Evolutionary conservation across 1,140 invertebrate genomes (phyloP), one percentile per base, ranked within the genome.

Genomic region (Lasioglossum albipes): DNA sequence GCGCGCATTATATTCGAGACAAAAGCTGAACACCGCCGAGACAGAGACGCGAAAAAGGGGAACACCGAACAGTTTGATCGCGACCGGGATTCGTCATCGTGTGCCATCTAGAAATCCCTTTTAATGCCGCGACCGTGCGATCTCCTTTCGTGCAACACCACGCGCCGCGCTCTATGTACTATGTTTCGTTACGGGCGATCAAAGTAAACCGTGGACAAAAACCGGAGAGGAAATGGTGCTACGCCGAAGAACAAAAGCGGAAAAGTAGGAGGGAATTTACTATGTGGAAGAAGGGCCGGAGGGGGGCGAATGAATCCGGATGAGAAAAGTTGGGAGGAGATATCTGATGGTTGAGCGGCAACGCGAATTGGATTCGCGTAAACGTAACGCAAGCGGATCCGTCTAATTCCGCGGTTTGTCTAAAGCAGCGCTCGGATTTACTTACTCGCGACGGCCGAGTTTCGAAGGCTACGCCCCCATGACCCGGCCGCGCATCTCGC

Each of bases 121-220:
- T 6, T 70, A 69, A 74, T 68, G 22, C 42, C 31, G 31, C 67
- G 9, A 1, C n/a, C 31, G 62, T 36, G 36, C 31, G 75, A 75
- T 41, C 18, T 20, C 54, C 61, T 31, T 62, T 61, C 71, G 57
- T 57, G 61, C 49, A 18, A 13, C 66, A 74, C 82, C 71, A 59
- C 73, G 71, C 61, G 52, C 36, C 36, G 36, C 36, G 77, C 80
- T 85, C 59, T 81, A n/a, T n/a, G n/a, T n/a, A 27, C 27, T 27
- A 27, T 27, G 84, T 84, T 73, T 81, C 84, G 69, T 84, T 84
- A 80, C 79, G 54, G 57, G n/a, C 61, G 83, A 84, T 84, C 83
- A 84, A 80, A 84, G 83, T 76, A 76, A 81, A 81, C 70, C 76
- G 67, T 31, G 67, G 69, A 73, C 62, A 65, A 67, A 62, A 70